A percentile compares a stretch with the other conserved stretches of the same genome.
These are phyloP conservation scores for Girardinichthys multiradiatus DNA, from an alignment of 2,113 vertebrate genomes.

Conservation along the genomic window DNA sequence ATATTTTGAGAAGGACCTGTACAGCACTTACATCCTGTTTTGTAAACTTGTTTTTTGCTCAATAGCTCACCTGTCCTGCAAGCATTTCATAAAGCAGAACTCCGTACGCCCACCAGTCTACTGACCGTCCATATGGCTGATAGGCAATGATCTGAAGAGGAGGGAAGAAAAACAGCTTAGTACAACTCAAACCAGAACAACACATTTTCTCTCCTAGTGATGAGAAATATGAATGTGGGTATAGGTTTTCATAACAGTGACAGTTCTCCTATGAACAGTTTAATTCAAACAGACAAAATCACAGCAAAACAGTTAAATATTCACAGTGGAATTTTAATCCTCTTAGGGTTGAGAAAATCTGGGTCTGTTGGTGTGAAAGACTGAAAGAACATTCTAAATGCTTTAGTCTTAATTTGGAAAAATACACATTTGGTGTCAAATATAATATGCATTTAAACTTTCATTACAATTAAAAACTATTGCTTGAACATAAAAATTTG, in stretches of 20 bases:
- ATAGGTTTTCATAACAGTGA: neutral
- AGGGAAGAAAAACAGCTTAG: neutral
- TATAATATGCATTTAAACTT: too few species aligned
- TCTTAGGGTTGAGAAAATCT: too few species aligned
- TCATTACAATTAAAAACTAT: neutral
- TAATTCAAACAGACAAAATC: too few species aligned
- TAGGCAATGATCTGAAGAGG: conserved; percentile 93
- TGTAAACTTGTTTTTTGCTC: neutral
- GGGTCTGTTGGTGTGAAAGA: too few species aligned
- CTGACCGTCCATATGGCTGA: conserved; percentile 93
- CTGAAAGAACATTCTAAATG: too few species aligned
- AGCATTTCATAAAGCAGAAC: conserved; percentile 97
- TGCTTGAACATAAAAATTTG: neutral
- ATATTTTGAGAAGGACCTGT: too few species aligned
- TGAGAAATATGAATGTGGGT: neutral
- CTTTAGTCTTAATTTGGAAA: too few species aligned
- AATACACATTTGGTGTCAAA: too few species aligned
- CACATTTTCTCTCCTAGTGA: neutral
- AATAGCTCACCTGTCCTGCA: conserved; percentile 89
- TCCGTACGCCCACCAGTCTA: conserved; percentile 98
- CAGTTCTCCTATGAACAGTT: neutral
- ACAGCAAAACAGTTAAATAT: too few species aligned
- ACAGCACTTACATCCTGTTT: neutral
- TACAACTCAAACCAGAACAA: neutral
- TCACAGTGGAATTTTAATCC: too few species aligned